Evolutionary conservation across 2,888 invertebrate genomes (phyloP).

Genomic region (Hyppa rectilinea): DNA sequence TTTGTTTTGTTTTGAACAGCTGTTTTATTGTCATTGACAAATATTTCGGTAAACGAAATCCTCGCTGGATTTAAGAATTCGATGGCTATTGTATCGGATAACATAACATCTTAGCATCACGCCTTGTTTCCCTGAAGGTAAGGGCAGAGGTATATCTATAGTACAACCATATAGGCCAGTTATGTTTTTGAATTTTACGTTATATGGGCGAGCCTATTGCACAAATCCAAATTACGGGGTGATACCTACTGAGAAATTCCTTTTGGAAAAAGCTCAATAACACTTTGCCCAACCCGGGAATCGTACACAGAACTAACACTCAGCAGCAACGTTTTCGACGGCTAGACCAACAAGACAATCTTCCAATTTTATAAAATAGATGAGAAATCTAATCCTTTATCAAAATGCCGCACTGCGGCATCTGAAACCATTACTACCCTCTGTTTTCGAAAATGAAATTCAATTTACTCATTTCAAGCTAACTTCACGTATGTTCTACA

Average conservation of each 20-base stretch:
- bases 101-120: background rate
- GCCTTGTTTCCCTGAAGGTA: background rate
- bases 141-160: background rate
- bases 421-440: background rate
- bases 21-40: background rate
- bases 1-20: conserved; percentile 28
- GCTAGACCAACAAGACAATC: too few relatives aligned
- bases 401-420: conserved; percentile 10
- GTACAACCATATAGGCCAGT: background rate
- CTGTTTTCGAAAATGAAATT: background rate
- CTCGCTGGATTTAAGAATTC: background rate
- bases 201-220: background rate
- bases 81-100: background rate
- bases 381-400: background rate
- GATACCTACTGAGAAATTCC: too few relatives aligned
- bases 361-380: too few relatives aligned
- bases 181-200: background rate
- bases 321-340: too few relatives aligned
- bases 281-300: too few relatives aligned
- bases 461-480: too few relatives aligned
- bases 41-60: background rate
- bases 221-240: too few relatives aligned
- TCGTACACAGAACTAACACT: too few relatives aligned
- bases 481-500: too few relatives aligned
- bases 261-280: too few relatives aligned